Conservation (phyloP, 2,797 vertebrate species). For the Argyrosomus regius region DNA sequence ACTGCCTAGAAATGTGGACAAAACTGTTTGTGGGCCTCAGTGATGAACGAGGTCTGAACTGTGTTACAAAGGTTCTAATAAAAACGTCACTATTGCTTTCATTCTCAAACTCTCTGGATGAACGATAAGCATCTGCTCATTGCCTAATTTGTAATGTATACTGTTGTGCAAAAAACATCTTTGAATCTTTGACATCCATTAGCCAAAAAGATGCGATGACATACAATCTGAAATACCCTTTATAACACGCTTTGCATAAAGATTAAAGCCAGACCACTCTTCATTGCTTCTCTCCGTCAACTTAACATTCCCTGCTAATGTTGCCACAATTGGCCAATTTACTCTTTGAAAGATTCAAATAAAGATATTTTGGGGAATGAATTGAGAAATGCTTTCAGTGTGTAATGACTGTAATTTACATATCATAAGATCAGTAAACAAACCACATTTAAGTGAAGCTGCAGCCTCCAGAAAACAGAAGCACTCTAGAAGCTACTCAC, state of each 20-base stretch:
- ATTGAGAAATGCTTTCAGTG: not conserved
- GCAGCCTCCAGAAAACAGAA: not conserved
- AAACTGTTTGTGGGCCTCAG: not conserved
- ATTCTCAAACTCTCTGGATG: not conserved
- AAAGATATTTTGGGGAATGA: not conserved
- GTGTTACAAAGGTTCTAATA: not conserved
- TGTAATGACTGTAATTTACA: conserved; percentile 26
- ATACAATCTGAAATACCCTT: not conserved
- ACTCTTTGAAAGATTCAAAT: not conserved
- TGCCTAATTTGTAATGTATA: not conserved
- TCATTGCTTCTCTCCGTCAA: not conserved
- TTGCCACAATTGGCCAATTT: conserved; percentile 27
- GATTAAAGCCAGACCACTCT: not conserved
- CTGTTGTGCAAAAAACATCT: not conserved
- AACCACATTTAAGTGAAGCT: not conserved
- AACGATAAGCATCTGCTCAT: not conserved
- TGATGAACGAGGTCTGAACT: not conserved
- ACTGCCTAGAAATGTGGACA: not conserved
- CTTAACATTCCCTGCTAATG: not conserved
- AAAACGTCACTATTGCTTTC: too few species aligned
- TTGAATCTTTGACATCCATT: conserved; percentile 6
- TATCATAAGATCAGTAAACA: conserved; percentile 24
- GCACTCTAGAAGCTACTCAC: not conserved
- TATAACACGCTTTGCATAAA: not conserved
- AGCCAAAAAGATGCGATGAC: not conserved